phyloP scores from a whole-genome alignment of 1,140 invertebrate species.

The Melipona quadrifasciata region DNA sequence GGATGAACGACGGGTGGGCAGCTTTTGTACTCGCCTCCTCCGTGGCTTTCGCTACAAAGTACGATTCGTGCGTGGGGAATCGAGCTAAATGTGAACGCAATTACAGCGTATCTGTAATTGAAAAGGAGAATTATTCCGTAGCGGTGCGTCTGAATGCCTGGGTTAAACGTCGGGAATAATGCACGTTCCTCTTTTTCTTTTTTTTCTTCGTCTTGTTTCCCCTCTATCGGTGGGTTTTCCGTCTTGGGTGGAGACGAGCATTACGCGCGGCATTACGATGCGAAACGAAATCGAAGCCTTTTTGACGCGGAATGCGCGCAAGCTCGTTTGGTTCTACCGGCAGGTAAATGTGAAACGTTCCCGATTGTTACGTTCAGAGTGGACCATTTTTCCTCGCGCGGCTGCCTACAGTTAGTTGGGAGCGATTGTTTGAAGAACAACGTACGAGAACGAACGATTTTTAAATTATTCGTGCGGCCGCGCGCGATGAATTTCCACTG shows the following conservation, averaged over 20 bases:
- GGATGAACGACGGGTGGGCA: not conserved
- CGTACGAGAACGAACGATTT: not conserved
- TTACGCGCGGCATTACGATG: not conserved
- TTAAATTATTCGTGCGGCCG: not conserved
- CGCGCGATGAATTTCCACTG: not conserved
- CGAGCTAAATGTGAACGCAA: constrained; percentile 10
- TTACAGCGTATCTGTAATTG: not conserved
- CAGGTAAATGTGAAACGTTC: not conserved
- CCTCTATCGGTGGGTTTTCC: not conserved
- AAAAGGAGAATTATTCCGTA: constrained; percentile 6
- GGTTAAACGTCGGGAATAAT: constrained; percentile 29
- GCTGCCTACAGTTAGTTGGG: not conserved
- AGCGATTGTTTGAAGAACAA: not conserved
- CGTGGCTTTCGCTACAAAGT: not conserved
- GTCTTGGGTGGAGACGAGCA: too few relatives aligned
- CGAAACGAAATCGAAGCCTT: not conserved
- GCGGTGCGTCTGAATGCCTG: constrained; percentile 7
- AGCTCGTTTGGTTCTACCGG: too few relatives aligned
- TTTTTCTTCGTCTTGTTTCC: not conserved
- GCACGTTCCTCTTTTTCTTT: not conserved
- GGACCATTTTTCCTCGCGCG: not conserved
- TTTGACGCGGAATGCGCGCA: not conserved
- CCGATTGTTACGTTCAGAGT: not conserved
- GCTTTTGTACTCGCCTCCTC: constrained; percentile 12
- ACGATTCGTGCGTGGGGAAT: not conserved